These are phyloP conservation scores for Microdon myrmicae DNA, from an alignment of 2,888 invertebrate species.

Conservation along the genomic window DNA sequence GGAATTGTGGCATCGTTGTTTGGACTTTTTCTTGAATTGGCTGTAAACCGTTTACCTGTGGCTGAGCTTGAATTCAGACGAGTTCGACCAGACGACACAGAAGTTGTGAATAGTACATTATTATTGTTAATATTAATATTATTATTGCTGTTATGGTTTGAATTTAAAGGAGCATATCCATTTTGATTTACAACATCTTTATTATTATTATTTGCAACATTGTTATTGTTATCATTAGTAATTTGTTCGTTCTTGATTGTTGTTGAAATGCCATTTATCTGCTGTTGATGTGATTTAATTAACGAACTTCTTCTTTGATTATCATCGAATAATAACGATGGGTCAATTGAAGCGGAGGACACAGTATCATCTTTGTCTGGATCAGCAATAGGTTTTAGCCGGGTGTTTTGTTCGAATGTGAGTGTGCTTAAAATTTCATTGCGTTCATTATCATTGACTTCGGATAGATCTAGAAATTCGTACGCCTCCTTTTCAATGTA, in stretches of 20 bases:
- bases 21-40: conserved; percentile 14
- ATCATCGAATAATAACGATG: conserved; percentile 11
- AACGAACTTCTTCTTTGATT: conserved; percentile 54
- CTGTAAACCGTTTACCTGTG: conserved; percentile 11
- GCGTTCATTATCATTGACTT: conserved; percentile 76
- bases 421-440: conserved; percentile 73
- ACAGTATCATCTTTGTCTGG: conserved; percentile 1
- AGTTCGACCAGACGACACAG: conserved; percentile 7
- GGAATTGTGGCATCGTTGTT: conserved; percentile 27
- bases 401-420: conserved; percentile 24
- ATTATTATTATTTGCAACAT: conserved; percentile 18
- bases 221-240: too few relatives aligned
- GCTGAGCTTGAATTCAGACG: conserved; percentile 9
- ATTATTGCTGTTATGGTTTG: background rate
- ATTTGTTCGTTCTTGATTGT: too few relatives aligned
- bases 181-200: conserved; percentile 13
- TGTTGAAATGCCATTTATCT: conserved; percentile 45
- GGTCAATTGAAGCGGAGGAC: background rate
- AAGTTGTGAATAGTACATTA: too few relatives aligned
- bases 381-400: conserved; percentile 10
- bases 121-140: too few relatives aligned
- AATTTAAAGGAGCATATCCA: conserved; percentile 24
- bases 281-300: conserved; percentile 59
- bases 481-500: conserved; percentile 67
- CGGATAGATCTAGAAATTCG: conserved; percentile 80